Conservation (phyloP, 2,113 vertebrate genomes). For the Propithecus coquereli region DNA sequence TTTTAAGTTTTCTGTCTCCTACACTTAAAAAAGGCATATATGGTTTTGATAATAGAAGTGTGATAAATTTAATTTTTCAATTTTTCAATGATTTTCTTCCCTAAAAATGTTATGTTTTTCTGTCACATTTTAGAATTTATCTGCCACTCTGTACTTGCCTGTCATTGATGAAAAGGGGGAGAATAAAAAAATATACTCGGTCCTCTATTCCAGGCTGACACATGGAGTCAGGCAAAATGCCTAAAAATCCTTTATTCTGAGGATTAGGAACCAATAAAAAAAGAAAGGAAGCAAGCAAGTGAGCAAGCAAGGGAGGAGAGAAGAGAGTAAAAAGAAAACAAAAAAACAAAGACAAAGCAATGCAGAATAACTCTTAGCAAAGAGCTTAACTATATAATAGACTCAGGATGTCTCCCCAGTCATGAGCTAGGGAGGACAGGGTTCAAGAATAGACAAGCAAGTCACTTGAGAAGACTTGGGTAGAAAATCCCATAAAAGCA, state of each 20-base stretch:
- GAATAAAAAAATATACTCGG: not conserved
- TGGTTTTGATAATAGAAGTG: not conserved
- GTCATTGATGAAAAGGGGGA: not conserved
- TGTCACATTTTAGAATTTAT: not conserved
- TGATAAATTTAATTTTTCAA: not conserved
- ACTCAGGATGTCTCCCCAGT: not conserved
- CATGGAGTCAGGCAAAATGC: not conserved
- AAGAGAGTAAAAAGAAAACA: rapidly evolving
- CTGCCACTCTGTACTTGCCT: not conserved
- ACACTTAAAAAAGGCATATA: not conserved
- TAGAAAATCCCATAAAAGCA: not conserved
- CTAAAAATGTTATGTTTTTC: not conserved
- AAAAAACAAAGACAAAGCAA: not conserved
- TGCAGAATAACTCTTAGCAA: not conserved
- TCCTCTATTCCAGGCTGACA: not conserved
- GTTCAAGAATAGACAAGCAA: not conserved
- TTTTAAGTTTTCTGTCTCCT: not conserved
- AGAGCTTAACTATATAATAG: not conserved
- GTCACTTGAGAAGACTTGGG: not conserved
- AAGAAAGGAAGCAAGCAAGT: not conserved
- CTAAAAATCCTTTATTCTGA: not conserved
- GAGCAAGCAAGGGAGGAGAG: not conserved
- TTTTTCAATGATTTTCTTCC: not conserved
- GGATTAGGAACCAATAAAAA: not conserved
- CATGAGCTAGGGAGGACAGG: not conserved